Evolutionary conservation across 2,888 invertebrate species (phyloP), one percentile per base, ranked within the genome.

Genomic region (Lathronympha strigana): DNA sequence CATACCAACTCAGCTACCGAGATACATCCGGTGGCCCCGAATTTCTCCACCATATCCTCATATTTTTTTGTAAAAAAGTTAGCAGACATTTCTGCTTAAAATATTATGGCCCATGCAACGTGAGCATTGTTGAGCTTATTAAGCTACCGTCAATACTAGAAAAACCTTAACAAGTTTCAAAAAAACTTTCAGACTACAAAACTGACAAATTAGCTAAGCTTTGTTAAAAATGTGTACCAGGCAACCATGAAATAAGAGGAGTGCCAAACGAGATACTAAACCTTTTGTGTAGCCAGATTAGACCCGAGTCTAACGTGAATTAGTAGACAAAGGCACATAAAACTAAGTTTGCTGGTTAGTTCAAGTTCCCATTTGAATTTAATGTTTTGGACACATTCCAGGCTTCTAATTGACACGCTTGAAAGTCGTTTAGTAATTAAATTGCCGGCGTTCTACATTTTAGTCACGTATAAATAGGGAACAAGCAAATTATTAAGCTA

Each of bases 301-400:
- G 8, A n/a, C 33, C 8, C 19, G n/a, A 36, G n/a, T 53, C 21
- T 53, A 36, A 53, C 21, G 36, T 21, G 9, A 21, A 36, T 53
- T 36, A 36, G n/a, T n/a, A 4, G 3, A 53, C 36, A 53, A 54
- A 38, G 23, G 38, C 47, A 36, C 36, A 54, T n/a, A 11, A 21
- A 51, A 23, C 21, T 33, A 21, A 53, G 38, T 54, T 53, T 23
- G 2, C 11, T 4, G 36, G 13, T 15, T 19, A 21, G 36, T 23
- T 36, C n/a, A 13, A 36, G 36, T 23, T 36, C 8, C 8, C 21
- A 23, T 38, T 23, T 23, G 51, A 54, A 54, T 38, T 54, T 21
- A 54, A 36, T 54, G 15, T 38, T 54, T 54, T 54, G 53, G 38
- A 54, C 15, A 54, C n/a, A 54, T 38, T 54, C 53, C 53, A 54